Evolutionary conservation across 2,888 invertebrate species (phyloP), one percentile per base, ranked within the genome.

Genomic region (Gastracanthus pulcherrimus): DNA sequence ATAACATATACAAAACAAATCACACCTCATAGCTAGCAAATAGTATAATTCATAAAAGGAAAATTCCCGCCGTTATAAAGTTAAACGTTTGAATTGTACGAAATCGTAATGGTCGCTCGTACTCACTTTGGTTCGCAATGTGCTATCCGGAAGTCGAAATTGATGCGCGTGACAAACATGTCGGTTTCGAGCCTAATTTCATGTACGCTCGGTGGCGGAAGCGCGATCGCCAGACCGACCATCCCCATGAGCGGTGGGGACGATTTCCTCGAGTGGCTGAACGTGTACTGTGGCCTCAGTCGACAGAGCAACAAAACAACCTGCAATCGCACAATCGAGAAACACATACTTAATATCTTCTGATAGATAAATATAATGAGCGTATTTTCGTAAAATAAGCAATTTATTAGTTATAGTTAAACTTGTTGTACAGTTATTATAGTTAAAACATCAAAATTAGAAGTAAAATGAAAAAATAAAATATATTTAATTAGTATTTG

Each of bases 131-230:
- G 98, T 92, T 99, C 99, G 91, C 98, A 98, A 92, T 99, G 98
- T 84, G 98, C 97, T 94, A 99, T 96, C 93, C 97, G 95, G 93
- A 99, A 98, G 92, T 98, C 98, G 89, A 98, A 98, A 92, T 96
- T 97, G 89, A 99, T 96, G 89, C 98, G 95, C 82, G 98, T 98
- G 88, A 99, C 98, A 92, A 99, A 99, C 97, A 97, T 97, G 91
- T 98, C 98, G 76, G 97, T 95, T 92, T 98, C 98, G 87, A 99
- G 94, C 87, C 98, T 95, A 87, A 98, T 98, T 93, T 99, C 99
- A 91, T 99, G 98, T 85, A 99, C 98, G 84, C 98, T 98, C 13
- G 99, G 98, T 13, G 99, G 98, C 64, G 99, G 99, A 85, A 99
- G 93, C 11, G 98, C 99, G 86, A 99, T 98, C 85, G 98, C 99